Conservation (phyloP, 2,888 invertebrate species). For the Caenorhabditis angaria region DNA sequence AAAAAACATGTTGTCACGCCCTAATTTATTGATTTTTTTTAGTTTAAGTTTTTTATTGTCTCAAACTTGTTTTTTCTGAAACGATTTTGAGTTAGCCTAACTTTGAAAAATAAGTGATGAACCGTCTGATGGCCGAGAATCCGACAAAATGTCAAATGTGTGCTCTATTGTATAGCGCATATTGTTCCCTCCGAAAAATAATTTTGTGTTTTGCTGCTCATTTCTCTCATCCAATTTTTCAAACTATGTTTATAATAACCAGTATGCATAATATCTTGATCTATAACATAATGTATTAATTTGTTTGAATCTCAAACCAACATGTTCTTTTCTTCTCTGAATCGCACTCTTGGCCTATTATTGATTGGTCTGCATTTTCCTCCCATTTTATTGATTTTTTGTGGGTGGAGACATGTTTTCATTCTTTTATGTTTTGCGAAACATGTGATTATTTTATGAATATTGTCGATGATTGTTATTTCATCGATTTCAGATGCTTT, state of each 20-base stretch:
- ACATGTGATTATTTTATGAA: not conserved
- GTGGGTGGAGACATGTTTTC: not conserved
- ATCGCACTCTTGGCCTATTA: not conserved
- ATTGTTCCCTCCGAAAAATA: not conserved
- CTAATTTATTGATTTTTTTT: too few relatives aligned
- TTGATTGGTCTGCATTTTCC: constrained; percentile 6
- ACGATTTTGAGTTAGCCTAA: too few relatives aligned
- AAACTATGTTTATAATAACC: too few relatives aligned
- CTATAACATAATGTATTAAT: too few relatives aligned
- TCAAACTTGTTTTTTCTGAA: too few relatives aligned
- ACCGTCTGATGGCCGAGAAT: not conserved
- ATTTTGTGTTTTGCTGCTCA: not conserved
- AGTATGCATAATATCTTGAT: too few relatives aligned
- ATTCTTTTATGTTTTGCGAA: not conserved
- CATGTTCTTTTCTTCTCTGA: not conserved
- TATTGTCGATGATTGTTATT: too few relatives aligned
- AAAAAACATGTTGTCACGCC: too few relatives aligned
- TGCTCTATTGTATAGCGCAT: not conserved
- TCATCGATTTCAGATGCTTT: constrained; percentile 37
- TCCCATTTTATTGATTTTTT: not conserved
- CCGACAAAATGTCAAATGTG: not conserved
- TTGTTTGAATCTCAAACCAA: not conserved
- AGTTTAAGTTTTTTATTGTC: too few relatives aligned
- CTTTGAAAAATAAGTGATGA: too few relatives aligned
- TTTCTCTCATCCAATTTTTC: too few relatives aligned